Evolutionary conservation across 2,797 vertebrate genomes (phyloP).

Genomic region (Paedocypris micromegethes): DNA sequence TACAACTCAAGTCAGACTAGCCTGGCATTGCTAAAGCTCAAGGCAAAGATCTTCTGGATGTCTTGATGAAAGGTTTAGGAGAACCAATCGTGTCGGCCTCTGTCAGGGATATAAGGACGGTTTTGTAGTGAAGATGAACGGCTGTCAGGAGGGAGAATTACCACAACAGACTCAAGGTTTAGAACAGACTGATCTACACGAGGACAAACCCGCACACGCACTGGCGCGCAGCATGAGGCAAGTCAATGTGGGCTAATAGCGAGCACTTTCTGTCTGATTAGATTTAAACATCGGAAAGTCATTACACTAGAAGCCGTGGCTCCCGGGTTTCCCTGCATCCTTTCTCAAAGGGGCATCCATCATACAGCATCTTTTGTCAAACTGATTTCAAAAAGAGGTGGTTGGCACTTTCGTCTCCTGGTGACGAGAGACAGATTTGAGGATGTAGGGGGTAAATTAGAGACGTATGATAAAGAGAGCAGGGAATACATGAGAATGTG

Average conservation of each 20-base stretch:
- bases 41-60: background rate
- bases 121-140: background rate
- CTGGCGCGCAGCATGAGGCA: conserved; percentile 1
- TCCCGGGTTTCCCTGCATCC: conserved; percentile 32
- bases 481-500: too few species aligned
- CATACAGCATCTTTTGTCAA: conserved; percentile 31
- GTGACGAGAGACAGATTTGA: conserved; percentile 33
- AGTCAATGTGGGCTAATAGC: conserved; percentile 37
- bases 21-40: background rate
- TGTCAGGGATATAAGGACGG: conserved; percentile 8
- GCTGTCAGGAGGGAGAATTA: conserved; percentile 4
- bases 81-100: conserved; percentile 18
- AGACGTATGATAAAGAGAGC: too few species aligned
- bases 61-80: conserved; percentile 5
- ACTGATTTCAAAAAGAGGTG: conserved; percentile 19
- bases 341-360: conserved; percentile 29
- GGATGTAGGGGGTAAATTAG: conserved; percentile 36
- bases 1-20: conserved; percentile 1
- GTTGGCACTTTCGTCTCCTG: conserved; percentile 12
- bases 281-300: conserved; percentile 35
- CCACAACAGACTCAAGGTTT: background rate
- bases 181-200: background rate
- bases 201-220: background rate
- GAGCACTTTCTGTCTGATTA: conserved; percentile 33
- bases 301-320: conserved; percentile 25